Percentiles rank a stretch among this genome's conserved stretches.
Conservation (phyloP, 1,140 invertebrate species). For the Pteromalus puparum region DNA sequence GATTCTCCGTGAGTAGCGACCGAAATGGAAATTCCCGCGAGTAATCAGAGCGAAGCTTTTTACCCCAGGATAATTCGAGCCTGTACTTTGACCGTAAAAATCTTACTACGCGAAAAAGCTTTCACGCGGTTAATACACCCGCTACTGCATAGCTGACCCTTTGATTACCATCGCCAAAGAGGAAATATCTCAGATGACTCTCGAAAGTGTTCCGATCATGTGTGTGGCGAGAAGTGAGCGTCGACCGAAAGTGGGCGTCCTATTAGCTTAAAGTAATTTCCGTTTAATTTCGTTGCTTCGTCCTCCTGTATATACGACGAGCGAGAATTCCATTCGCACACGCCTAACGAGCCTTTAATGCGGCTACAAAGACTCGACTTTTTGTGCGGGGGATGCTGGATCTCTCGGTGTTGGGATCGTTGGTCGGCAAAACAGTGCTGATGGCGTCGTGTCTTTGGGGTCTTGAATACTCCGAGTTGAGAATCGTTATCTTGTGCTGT, state of each 20-base stretch:
- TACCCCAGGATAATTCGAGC: not conserved
- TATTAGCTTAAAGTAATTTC: slow-evolving; percentile 26
- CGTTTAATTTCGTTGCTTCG: slow-evolving; percentile 27
- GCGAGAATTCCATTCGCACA: not conserved
- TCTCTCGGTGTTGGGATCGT: no score
- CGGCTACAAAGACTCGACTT: slow-evolving; percentile 9
- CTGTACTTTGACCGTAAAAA: not conserved
- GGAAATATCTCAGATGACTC: not conserved
- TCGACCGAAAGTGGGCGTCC: not conserved
- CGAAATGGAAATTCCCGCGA: slow-evolving; percentile 15
- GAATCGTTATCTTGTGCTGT: no score
- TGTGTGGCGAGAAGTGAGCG: not conserved
- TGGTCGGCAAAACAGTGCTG: no score
- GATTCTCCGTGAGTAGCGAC: not conserved
- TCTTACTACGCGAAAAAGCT: not conserved
- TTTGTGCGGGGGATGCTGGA: no score
- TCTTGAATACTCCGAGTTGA: no score
- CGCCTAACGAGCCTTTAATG: slow-evolving; percentile 27
- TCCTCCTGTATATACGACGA: not conserved
- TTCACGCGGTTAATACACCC: not conserved
- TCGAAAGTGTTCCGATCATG: not conserved
- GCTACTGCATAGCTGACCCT: not conserved
- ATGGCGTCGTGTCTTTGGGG: no score
- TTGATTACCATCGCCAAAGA: not conserved
- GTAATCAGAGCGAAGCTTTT: slow-evolving; percentile 20